Percentiles rank a stretch among this genome's conserved stretches.
Evolutionary conservation across 2,888 invertebrate genomes (phyloP).

Genomic region (Abrostola tripartita): DNA sequence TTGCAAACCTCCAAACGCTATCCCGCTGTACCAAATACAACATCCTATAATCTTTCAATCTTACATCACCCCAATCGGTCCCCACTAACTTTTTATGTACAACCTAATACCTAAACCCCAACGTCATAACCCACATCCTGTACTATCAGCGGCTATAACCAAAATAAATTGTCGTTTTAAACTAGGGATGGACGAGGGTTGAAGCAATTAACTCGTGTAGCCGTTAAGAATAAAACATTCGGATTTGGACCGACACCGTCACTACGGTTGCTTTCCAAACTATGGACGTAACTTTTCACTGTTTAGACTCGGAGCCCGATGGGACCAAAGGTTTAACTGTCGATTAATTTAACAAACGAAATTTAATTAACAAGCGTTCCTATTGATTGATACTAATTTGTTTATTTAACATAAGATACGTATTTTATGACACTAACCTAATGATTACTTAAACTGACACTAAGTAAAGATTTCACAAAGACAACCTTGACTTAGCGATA

Average conservation of each 20-base stretch:
- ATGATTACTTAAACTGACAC: too few relatives aligned
- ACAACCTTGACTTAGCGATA: too few relatives aligned
- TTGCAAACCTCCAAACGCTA: neutral
- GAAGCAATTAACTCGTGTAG: conserved; percentile 82
- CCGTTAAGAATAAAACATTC: conserved; percentile 85
- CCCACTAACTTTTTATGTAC: conserved; percentile 6
- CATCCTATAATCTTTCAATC: conserved; percentile 1
- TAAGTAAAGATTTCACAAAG: too few relatives aligned
- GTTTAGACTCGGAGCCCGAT: conserved; percentile 43
- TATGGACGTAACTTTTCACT: conserved; percentile 60
- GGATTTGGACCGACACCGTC: conserved; percentile 69
- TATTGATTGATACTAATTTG: too few relatives aligned
- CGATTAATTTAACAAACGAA: conserved; percentile 9
- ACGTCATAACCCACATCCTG: conserved; percentile 63
- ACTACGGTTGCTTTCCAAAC: conserved; percentile 55
- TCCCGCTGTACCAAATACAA: neutral
- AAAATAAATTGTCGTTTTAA: conserved; percentile 85
- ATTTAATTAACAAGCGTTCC: too few relatives aligned
- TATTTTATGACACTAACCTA: too few relatives aligned
- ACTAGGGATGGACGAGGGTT: conserved; percentile 85
- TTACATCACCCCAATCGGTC: neutral
- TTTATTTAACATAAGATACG: too few relatives aligned
- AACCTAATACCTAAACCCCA: conserved; percentile 9
- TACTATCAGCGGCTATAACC: conserved; percentile 68
- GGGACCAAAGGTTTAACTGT: conserved; percentile 23